These are phyloP conservation scores for Drosophila sechellia DNA, from an alignment of 1,140 invertebrate species.

Conservation along the genomic window DNA sequence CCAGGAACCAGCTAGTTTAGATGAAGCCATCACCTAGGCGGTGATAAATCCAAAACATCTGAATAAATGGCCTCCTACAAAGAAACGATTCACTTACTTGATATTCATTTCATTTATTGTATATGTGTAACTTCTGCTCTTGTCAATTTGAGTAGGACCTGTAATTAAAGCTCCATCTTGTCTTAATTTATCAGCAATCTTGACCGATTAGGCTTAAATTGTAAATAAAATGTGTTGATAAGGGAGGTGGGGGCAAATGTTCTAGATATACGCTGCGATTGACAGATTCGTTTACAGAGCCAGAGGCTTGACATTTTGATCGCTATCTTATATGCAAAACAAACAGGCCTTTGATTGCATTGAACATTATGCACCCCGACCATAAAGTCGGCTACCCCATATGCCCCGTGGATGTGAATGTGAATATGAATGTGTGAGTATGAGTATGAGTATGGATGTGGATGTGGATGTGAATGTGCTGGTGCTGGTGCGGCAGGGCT, in stretches of 20 bases:
- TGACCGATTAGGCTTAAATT: neutral
- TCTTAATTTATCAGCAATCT: neutral
- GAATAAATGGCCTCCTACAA: no score
- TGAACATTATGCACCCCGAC: conserved; percentile 61
- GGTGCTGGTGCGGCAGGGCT: conserved; percentile 32
- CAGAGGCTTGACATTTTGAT: conserved; percentile 1
- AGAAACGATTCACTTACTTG: no score
- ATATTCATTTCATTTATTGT: no score
- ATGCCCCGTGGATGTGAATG: conserved; percentile 7
- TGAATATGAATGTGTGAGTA: neutral
- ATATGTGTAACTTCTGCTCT: no score
- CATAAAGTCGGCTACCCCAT: neutral
- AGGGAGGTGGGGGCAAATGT: neutral
- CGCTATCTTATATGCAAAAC: conserved; percentile 42
- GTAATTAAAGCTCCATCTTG: neutral
- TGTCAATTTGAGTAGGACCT: neutral
- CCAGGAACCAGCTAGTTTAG: neutral
- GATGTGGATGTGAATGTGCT: neutral
- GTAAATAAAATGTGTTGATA: neutral
- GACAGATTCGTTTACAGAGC: neutral
- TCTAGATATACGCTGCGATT: neutral
- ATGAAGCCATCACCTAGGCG: neutral
- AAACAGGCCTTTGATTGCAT: conserved; percentile 71
- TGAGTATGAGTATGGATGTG: neutral
- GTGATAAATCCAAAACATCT: neutral